Evolutionary conservation across 2,797 vertebrate species (phyloP).

Genomic region (Chaunax sp.): DNA sequence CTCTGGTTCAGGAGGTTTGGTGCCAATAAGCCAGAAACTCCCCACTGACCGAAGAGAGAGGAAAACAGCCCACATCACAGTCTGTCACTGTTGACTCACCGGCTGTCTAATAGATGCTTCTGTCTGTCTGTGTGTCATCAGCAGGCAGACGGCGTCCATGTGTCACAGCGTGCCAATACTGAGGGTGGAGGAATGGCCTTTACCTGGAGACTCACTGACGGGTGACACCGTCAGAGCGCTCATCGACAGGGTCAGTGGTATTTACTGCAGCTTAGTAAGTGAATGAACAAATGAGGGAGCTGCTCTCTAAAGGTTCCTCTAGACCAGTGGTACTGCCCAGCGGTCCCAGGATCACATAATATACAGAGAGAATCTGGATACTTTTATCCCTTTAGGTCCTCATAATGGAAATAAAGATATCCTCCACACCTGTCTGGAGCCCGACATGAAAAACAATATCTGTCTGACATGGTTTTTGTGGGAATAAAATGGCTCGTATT

Average conservation of each 20-base stretch:
- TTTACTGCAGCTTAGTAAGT: neutral
- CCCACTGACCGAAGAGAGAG: too few species aligned
- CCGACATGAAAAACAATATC: too few species aligned
- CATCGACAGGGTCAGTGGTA: slow-evolving; percentile 89
- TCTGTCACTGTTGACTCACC: neutral
- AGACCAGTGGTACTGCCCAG: neutral
- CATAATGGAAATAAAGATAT: too few species aligned
- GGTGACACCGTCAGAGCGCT: slow-evolving; percentile 88
- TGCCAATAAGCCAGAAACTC: neutral
- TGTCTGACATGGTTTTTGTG: too few species aligned
- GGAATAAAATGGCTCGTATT: too few species aligned
- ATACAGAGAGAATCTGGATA: too few species aligned
- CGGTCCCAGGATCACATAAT: too few species aligned
- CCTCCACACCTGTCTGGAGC: too few species aligned
- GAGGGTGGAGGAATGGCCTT: slow-evolving; percentile 93
- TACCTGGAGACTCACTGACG: slow-evolving; percentile 88
- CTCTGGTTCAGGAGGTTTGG: slow-evolving; percentile 16
- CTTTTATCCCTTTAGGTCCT: too few species aligned
- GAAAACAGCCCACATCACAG: too few species aligned
- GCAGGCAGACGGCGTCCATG: slow-evolving; percentile 84
- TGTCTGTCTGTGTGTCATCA: slow-evolving; percentile 55
- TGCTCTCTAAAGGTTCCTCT: neutral
- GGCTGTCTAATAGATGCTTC: too few species aligned
- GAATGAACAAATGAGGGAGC: neutral
- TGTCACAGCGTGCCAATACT: slow-evolving; percentile 88